Conservation (phyloP, 2,113 vertebrate species). For the Poeciliopsis turrubarensis region DNA sequence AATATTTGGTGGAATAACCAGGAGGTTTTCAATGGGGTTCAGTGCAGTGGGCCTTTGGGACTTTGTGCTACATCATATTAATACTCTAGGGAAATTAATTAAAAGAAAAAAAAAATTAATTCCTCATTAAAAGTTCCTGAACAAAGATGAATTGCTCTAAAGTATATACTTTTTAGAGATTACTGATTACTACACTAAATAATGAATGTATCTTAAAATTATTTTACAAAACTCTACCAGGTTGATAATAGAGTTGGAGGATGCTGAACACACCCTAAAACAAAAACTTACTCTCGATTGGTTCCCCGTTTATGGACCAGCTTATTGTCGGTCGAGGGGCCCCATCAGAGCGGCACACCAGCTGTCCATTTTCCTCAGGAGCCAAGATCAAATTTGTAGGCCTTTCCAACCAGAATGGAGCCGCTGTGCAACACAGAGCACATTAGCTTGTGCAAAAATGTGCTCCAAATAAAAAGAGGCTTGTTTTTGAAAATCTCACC, state of each 20-base stretch:
- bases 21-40: too few species aligned
- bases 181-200: neutral
- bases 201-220: neutral
- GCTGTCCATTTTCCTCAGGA: constrained; percentile 88
- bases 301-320: constrained; percentile 96
- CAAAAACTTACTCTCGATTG: constrained; percentile 83
- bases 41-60: too few species aligned
- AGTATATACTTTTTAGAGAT: neutral
- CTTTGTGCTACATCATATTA: too few species aligned
- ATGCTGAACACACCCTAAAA: neutral
- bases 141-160: neutral
- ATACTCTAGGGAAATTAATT: too few species aligned
- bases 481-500: constrained; percentile 75
- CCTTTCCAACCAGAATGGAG: constrained; percentile 94
- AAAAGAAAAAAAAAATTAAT: too few species aligned
- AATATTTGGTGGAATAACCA: too few species aligned
- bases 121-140: too few species aligned
- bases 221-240: neutral
- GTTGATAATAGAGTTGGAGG: neutral
- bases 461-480: neutral
- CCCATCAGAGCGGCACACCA: constrained; percentile 91
- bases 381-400: constrained; percentile 91
- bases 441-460: neutral
- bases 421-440: constrained; percentile 77
- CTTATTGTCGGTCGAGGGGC: constrained; percentile 89